Percentiles rank a stretch among this genome's conserved stretches.
Conservation (phyloP, 2,797 vertebrate genomes). For the Coilia nasus region DNA sequence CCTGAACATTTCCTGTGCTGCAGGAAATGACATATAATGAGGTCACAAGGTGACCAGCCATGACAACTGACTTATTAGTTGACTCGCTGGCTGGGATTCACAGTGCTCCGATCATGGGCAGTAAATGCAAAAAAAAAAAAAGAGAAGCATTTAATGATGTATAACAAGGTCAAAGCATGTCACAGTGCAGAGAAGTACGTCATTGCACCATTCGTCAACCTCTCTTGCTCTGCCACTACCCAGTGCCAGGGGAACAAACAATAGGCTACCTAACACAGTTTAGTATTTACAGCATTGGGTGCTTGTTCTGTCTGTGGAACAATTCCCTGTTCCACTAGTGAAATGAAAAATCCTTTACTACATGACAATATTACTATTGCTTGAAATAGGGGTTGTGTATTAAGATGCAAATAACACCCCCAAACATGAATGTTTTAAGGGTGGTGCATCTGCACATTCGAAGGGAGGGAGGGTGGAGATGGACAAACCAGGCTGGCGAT, state of each 20-base stretch:
- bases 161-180: slow-evolving; percentile 3
- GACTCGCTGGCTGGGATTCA: not conserved
- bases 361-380: too few species aligned
- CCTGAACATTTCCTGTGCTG: slow-evolving; percentile 69
- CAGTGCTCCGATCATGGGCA: not conserved
- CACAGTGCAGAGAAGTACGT: not conserved
- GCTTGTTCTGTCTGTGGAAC: too few species aligned
- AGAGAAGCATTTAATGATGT: not conserved
- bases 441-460: not conserved
- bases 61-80: slow-evolving; percentile 16
- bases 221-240: not conserved
- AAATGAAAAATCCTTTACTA: too few species aligned
- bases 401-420: not conserved
- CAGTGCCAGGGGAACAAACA: too few species aligned
- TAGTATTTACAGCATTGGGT: too few species aligned
- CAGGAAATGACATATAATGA: slow-evolving; percentile 64
- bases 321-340: too few species aligned
- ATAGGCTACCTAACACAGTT: too few species aligned
- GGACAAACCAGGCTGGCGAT: not conserved
- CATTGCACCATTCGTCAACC: not conserved
- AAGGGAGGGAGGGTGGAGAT: not conserved
- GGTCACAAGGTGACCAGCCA: slow-evolving; percentile 61
- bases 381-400: too few species aligned
- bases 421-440: too few species aligned
- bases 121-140: not conserved